A percentile compares a stretch with the other conserved stretches of the same genome.
These are phyloP conservation scores for Eumacrocentrus americanus DNA, from an alignment of 2,888 invertebrate species.

Conservation along the genomic window DNA sequence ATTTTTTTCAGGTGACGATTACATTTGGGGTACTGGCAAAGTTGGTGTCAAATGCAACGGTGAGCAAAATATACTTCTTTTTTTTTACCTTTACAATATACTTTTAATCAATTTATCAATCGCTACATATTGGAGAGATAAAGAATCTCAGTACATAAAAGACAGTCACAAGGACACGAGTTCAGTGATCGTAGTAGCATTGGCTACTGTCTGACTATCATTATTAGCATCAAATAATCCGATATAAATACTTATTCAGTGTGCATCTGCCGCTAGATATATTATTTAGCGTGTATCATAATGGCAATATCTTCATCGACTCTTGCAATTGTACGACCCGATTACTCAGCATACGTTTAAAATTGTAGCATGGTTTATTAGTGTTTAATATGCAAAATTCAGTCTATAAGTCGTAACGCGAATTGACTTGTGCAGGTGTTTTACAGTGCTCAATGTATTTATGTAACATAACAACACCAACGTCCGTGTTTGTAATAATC, in stretches of 20 bases:
- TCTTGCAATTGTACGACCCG: conserved; percentile 14
- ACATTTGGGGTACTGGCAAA: conserved; percentile 69
- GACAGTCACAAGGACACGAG: conserved; percentile 14
- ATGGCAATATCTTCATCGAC: background rate
- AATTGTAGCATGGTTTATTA: background rate
- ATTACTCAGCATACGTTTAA: background rate
- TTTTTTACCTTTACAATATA: background rate
- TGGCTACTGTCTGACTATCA: conserved; percentile 31
- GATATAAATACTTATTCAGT: conserved; percentile 28
- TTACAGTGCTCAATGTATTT: background rate
- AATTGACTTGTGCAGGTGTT: conserved; percentile 6
- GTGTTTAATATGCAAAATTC: conserved; percentile 17
- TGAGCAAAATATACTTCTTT: conserved; percentile 51
- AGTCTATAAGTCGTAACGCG: background rate
- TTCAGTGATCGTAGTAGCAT: conserved; percentile 31
- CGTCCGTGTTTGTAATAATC: background rate
- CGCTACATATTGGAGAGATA: background rate
- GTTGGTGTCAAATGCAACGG: conserved; percentile 69
- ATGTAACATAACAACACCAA: background rate
- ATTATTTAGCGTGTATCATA: background rate
- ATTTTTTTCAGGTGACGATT: conserved; percentile 66
- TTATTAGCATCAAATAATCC: conserved; percentile 31
- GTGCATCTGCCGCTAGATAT: conserved; percentile 21
- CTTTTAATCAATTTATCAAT: conserved; percentile 4
- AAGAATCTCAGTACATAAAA: conserved; percentile 9